phyloP scores from a whole-genome alignment of 1,140 invertebrate species.

The Magallana gigas region DNA sequence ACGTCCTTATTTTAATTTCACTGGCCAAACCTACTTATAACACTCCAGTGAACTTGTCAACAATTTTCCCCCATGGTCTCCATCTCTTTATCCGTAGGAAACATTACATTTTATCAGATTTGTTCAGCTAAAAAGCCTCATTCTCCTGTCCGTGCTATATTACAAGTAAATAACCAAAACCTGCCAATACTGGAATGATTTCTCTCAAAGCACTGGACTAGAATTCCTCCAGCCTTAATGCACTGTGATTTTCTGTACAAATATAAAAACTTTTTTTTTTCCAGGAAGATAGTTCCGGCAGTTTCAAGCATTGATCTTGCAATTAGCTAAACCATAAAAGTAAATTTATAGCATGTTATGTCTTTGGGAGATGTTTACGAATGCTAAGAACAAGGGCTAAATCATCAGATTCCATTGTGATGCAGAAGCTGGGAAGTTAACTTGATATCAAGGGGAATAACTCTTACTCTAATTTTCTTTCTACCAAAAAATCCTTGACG shows the following conservation, averaged over 20 bases:
- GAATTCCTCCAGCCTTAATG: slow-evolving; percentile 10
- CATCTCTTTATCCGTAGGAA: neutral
- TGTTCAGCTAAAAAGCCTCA: neutral
- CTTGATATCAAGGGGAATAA: slow-evolving; percentile 12
- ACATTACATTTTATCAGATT: slow-evolving; percentile 23
- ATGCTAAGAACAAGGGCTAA: neutral
- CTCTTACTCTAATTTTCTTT: neutral
- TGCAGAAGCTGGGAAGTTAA: neutral
- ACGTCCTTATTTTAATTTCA: neutral
- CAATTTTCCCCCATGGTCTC: neutral
- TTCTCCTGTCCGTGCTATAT: neutral
- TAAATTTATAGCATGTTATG: slow-evolving; percentile 27
- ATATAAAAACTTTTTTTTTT: neutral
- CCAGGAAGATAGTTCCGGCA: neutral
- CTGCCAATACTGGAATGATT: neutral
- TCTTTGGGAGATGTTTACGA: slow-evolving; percentile 2
- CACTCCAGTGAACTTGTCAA: neutral
- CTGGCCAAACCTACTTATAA: slow-evolving; percentile 18
- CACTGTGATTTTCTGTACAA: neutral
- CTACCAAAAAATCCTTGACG: too few species aligned
- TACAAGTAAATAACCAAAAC: slow-evolving; percentile 29
- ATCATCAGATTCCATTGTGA: neutral
- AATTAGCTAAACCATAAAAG: slow-evolving; percentile 22
- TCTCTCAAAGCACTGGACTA: neutral
- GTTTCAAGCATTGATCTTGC: neutral